Conservation (phyloP, 2,113 vertebrate species). For the Cyprinodon variegatus region DNA sequence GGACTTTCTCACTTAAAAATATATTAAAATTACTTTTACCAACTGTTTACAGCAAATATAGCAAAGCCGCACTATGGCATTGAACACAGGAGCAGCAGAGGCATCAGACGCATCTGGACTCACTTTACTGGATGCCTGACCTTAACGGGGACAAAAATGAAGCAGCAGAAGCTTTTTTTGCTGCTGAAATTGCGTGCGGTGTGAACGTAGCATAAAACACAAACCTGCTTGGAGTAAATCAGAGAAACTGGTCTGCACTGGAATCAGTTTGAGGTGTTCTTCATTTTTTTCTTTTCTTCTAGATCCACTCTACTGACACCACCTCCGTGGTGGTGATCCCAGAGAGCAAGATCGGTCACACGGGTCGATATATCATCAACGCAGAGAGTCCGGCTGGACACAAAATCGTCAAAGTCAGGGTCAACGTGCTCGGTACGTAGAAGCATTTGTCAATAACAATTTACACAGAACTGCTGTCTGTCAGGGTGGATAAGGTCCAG, state of each 20-base stretch:
- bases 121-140: too few relatives aligned
- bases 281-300: not conserved
- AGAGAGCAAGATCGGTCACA: slow-evolving; percentile 86
- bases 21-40: too few relatives aligned
- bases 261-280: not conserved
- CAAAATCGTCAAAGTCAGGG: slow-evolving; percentile 89
- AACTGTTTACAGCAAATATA: too few relatives aligned
- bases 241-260: not conserved
- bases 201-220: not conserved
- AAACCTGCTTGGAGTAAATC: not conserved
- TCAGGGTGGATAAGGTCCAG: not conserved
- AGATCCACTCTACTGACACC: slow-evolving; percentile 89
- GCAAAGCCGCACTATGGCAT: too few relatives aligned
- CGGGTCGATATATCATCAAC: slow-evolving; percentile 92
- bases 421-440: slow-evolving; percentile 90
- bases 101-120: too few relatives aligned
- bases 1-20: too few relatives aligned
- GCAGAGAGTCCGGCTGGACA: slow-evolving; percentile 94
- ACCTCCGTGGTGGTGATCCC: slow-evolving; percentile 86
- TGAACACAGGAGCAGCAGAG: too few relatives aligned
- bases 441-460: not conserved
- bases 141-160: too few relatives aligned
- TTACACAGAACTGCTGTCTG: not conserved
- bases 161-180: not conserved
- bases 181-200: not conserved